Conservation (phyloP, 2,888 invertebrate genomes). For the Meta bourneti region DNA sequence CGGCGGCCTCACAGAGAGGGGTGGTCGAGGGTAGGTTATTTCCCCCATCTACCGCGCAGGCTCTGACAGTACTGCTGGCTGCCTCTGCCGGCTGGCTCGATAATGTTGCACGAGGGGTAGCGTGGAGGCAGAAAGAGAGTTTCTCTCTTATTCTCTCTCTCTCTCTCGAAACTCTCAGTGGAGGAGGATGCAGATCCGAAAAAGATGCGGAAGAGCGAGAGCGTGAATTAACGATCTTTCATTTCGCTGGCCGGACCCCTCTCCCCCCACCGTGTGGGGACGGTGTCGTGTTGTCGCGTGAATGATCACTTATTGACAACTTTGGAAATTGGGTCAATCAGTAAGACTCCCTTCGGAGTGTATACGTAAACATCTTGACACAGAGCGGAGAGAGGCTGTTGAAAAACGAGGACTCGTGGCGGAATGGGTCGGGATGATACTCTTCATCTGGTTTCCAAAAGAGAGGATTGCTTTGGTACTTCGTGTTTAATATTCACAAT, state of each 20-base stretch:
- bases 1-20: slow-evolving; percentile 35
- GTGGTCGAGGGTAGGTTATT: slow-evolving; percentile 26
- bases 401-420: neutral
- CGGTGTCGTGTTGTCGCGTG: slow-evolving; percentile 29
- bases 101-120: slow-evolving; percentile 70
- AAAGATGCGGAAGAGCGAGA: slow-evolving; percentile 70
- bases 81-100: slow-evolving; percentile 71
- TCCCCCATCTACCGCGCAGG: slow-evolving; percentile 67
- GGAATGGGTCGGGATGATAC: too few relatives aligned
- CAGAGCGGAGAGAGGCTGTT: neutral
- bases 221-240: slow-evolving; percentile 72
- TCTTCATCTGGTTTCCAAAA: too few relatives aligned
- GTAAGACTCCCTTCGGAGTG: neutral
- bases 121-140: slow-evolving; percentile 55
- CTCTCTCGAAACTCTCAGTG: slow-evolving; percentile 49
- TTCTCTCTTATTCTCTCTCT: slow-evolving; percentile 46
- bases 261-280: neutral
- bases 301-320: slow-evolving; percentile 41
- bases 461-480: too few relatives aligned
- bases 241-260: slow-evolving; percentile 28
- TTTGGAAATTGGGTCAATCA: slow-evolving; percentile 41
- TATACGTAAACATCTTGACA: neutral
- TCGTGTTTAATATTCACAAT: too few relatives aligned
- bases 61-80: slow-evolving; percentile 64
- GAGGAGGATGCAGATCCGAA: slow-evolving; percentile 66